Conservation (phyloP, 2,888 invertebrate species). For the Esperia sulphurella region DNA sequence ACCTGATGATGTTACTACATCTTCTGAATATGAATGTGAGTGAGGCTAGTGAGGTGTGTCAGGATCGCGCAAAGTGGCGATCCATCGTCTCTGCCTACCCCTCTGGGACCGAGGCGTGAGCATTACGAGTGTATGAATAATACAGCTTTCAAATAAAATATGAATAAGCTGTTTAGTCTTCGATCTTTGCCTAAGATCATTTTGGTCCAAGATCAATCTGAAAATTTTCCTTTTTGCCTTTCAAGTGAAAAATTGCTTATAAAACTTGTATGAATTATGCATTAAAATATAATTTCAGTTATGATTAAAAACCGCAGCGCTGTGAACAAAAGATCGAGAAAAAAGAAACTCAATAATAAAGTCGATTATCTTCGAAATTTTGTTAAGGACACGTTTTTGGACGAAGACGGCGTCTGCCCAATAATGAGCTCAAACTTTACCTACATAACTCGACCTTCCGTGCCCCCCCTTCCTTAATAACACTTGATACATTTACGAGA, state of each 20-base stretch:
- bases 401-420: constrained; percentile 26
- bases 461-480: background rate
- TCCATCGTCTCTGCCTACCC: too few relatives aligned
- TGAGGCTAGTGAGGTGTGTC: too few relatives aligned
- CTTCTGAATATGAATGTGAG: too few relatives aligned
- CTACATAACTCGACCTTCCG: constrained; percentile 22
- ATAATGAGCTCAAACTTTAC: constrained; percentile 44
- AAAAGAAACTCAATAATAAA: constrained; percentile 34
- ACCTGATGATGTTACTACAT: too few relatives aligned
- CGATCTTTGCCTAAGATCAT: too few relatives aligned
- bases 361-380: constrained; percentile 48
- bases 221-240: background rate
- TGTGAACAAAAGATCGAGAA: constrained; percentile 13
- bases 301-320: constrained; percentile 15
- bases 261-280: constrained; percentile 14
- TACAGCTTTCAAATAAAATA: too few relatives aligned
- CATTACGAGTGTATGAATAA: too few relatives aligned
- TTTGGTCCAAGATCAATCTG: background rate
- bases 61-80: too few relatives aligned
- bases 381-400: constrained; percentile 56
- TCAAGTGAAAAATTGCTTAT: background rate
- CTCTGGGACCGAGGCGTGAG: too few relatives aligned
- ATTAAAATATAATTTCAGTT: constrained; percentile 15
- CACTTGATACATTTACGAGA: background rate
- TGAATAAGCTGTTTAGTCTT: too few relatives aligned